phyloP scores from a whole-genome alignment of 2,888 invertebrate genomes.

The Neoscelio sp. region DNA sequence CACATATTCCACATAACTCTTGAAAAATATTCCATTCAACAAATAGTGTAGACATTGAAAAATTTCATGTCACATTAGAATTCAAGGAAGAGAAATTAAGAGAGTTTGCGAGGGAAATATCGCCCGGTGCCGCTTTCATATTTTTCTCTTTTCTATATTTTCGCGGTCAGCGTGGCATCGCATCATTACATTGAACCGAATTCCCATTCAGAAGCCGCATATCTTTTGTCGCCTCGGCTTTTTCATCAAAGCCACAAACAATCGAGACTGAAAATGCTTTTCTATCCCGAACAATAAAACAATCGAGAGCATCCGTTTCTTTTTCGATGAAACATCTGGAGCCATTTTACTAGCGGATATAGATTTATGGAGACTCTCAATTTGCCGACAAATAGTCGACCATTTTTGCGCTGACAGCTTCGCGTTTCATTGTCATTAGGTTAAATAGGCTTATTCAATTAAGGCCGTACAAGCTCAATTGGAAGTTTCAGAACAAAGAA shows the following conservation, averaged over 20 bases:
- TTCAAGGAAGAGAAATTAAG: slow-evolving; percentile 29
- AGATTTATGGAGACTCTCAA: slow-evolving; percentile 52
- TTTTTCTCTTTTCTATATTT: slow-evolving; percentile 37
- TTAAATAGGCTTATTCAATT: slow-evolving; percentile 59
- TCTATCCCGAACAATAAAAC: slow-evolving; percentile 66
- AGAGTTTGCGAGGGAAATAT: slow-evolving; percentile 34
- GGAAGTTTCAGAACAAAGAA: too few species aligned
- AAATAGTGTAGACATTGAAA: slow-evolving; percentile 31
- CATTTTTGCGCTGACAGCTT: slow-evolving; percentile 5
- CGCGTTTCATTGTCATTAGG: slow-evolving; percentile 18
- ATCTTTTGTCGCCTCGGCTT: slow-evolving; percentile 65
- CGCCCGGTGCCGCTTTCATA: slow-evolving; percentile 27
- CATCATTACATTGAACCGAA: slow-evolving; percentile 51
- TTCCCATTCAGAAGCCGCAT: slow-evolving; percentile 48
- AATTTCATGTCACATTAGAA: slow-evolving; percentile 50
- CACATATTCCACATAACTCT: slow-evolving; percentile 50
- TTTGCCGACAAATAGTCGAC: slow-evolving; percentile 49
- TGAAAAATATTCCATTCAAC: slow-evolving; percentile 48
- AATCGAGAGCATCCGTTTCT: slow-evolving; percentile 60
- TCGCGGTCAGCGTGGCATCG: slow-evolving; percentile 55
- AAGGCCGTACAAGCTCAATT: slow-evolving; percentile 3
- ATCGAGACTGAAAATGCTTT: slow-evolving; percentile 67
- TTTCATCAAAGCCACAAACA: slow-evolving; percentile 68
- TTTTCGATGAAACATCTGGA: slow-evolving; percentile 58
- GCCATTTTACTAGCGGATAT: slow-evolving; percentile 55